Conservation (phyloP, 2,797 vertebrate genomes). For the Falco berigora region DNA sequence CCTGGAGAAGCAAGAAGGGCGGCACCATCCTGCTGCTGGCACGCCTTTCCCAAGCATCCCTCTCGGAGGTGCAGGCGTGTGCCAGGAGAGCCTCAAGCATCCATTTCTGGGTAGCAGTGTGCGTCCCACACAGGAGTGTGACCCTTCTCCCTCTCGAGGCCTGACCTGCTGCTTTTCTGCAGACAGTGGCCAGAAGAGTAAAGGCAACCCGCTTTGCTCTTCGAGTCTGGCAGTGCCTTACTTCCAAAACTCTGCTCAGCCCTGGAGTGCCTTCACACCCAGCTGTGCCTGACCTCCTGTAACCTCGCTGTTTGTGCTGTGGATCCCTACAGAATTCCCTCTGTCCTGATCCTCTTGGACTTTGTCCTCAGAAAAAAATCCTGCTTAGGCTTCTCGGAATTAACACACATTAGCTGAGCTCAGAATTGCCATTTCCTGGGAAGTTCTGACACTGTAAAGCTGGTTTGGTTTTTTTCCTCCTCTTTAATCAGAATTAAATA, state of each 20-base stretch:
- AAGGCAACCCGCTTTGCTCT: neutral
- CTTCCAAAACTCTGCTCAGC: neutral
- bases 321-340: constrained; percentile 4
- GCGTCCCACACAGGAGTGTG: neutral
- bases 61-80: neutral
- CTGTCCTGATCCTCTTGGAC: neutral
- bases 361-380: neutral
- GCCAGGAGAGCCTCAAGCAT: neutral
- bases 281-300: neutral
- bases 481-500: neutral
- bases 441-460: neutral
- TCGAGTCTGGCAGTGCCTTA: neutral
- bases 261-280: neutral
- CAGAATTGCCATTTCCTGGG: neutral
- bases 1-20: neutral
- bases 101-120: fast-evolving
- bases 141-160: neutral
- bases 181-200: neutral
- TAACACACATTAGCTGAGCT: neutral
- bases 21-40: neutral
- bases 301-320: neutral
- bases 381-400: neutral
- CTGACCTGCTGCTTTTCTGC: neutral
- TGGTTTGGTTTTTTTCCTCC: neutral
- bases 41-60: neutral